These are phyloP conservation scores for Pseudotriccus pelzelni DNA, from an alignment of 2,797 vertebrate species.

Conservation along the genomic window DNA sequence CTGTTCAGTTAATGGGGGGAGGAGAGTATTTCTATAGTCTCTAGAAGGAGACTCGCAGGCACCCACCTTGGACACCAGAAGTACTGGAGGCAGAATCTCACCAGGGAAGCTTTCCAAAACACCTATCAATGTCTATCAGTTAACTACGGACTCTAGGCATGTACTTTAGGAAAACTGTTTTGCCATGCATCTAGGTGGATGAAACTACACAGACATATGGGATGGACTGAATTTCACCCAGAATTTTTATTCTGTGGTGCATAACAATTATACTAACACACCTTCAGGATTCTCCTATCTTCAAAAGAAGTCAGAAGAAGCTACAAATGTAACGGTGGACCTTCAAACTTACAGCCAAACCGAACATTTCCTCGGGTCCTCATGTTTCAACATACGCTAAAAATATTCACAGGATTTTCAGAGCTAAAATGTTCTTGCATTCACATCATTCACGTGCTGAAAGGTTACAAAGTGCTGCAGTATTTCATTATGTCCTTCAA, in stretches of 20 bases:
- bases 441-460: neutral
- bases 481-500: neutral
- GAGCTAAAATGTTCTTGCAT: neutral
- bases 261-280: neutral
- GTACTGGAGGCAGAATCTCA: neutral
- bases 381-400: neutral
- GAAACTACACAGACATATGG: neutral
- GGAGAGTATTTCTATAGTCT: accelerated
- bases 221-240: neutral
- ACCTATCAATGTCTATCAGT: neutral
- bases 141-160: accelerated
- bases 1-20: neutral
- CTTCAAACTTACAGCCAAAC: neutral
- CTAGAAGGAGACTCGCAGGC: neutral
- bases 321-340: neutral
- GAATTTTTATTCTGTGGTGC: neutral
- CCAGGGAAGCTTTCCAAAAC: neutral
- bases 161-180: neutral
- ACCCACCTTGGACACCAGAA: neutral
- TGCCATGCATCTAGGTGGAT: neutral
- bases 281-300: neutral
- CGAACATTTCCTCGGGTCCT: neutral
- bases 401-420: neutral
- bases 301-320: neutral
- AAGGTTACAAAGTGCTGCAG: neutral